These are phyloP conservation scores for Rhea americana DNA, from an alignment of 2,113 vertebrate species.

Conservation along the genomic window DNA sequence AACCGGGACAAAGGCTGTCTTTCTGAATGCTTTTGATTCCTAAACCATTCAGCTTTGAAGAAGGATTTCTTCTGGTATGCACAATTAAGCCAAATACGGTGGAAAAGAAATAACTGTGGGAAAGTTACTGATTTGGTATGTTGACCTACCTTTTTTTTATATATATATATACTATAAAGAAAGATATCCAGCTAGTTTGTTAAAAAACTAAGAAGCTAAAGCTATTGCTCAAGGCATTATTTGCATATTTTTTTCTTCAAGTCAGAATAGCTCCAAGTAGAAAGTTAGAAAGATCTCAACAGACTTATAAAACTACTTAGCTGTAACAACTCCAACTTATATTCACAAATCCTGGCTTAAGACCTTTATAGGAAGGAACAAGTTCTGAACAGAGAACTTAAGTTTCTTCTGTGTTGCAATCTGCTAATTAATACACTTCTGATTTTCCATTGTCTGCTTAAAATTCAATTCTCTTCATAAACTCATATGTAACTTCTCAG, in stretches of 20 bases:
- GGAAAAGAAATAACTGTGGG: background rate
- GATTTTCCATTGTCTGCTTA: background rate
- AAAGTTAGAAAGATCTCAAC: background rate
- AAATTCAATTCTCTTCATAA: constrained; percentile 10
- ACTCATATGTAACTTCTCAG: background rate
- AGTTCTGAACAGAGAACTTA: background rate
- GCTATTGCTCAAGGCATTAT: background rate
- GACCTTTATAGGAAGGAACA: fast-evolving
- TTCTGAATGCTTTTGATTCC: constrained; percentile 26
- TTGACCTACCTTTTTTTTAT: background rate
- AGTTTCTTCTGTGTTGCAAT: background rate
- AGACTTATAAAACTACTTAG: background rate
- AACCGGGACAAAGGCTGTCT: constrained; percentile 55
- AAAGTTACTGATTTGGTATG: background rate
- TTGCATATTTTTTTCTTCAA: background rate
- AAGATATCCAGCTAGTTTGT: fast-evolving
- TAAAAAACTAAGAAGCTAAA: background rate
- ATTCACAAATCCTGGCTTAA: background rate
- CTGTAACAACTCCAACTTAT: background rate
- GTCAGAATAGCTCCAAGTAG: background rate
- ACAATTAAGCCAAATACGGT: background rate
- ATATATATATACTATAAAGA: background rate
- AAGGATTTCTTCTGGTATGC: constrained; percentile 58
- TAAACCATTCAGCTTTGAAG: constrained; percentile 50
- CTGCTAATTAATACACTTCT: background rate